Evolutionary conservation across 2,888 invertebrate genomes (phyloP), one percentile per base, ranked within the genome.

Genomic region (Amiota minor): DNA sequence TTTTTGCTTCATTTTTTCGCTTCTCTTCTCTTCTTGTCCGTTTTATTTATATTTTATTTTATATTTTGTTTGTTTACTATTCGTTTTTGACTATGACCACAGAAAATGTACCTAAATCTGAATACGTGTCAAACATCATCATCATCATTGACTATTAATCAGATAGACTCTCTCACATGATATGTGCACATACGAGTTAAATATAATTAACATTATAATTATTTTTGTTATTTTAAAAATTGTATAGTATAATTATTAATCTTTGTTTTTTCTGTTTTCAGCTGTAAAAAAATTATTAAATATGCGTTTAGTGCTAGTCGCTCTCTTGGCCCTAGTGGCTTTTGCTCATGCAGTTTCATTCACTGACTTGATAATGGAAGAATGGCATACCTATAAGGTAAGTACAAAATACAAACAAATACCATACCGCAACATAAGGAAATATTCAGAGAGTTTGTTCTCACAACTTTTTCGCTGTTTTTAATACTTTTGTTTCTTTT

Each of bases 331-430:
- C 77, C 78, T 88, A 74, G 81, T 92, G 80, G 92, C 92, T 76
- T 91, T 91, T 2, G 91, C 91, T 49, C 92, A 92, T 70, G 94
- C 95, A 6, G 92, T 95, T 67, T 93, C 94, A 73, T 93, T 94
- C 85, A 91, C 92, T 79, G 95, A 96, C 83, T 91, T 96, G 76
- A 91, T 95, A 69, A 91, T 91, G 78, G 94, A 95, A 86, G 95
- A 95, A 90, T 95, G 95, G 95, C 90, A 90, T n/a, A 91, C 93
- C 0, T 95, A 93, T 86, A 95, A 95, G 93, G 95, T 95, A 91
- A 89, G 86, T 82, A 6, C 35, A 35, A 74, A 75, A n/a, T n/a
- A n/a, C n/a, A n/a, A 3, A 35, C 3, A 23, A 1, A 6, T 6
- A 35, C 35, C 35, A 35, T n/a, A n/a, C n/a, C n/a, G n/a, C n/a